These are phyloP conservation scores for Callaeas wilsoni DNA, from an alignment of 2,113 vertebrate species.

Conservation along the genomic window DNA sequence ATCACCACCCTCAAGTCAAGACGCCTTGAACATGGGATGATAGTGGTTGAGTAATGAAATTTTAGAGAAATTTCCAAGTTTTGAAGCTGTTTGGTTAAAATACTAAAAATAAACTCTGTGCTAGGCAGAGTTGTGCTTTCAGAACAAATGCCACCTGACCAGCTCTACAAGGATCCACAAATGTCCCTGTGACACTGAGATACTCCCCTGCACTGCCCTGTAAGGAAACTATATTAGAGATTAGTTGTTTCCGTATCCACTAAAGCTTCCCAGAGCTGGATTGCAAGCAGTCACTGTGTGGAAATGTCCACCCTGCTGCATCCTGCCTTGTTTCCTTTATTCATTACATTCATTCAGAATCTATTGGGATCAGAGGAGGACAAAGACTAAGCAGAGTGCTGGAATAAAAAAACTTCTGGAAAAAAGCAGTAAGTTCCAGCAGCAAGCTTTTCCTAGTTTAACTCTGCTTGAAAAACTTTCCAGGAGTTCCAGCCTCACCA, in stretches of 20 bases:
- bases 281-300: neutral
- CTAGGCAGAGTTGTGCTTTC: neutral
- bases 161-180: neutral
- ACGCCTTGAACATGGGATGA: neutral
- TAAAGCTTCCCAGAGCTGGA: neutral
- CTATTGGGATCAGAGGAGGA: neutral
- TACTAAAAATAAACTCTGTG: neutral
- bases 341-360: neutral
- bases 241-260: neutral
- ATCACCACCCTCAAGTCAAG: neutral
- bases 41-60: neutral
- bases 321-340: neutral
- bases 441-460: neutral
- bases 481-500: neutral
- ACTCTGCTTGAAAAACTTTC: neutral
- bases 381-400: neutral
- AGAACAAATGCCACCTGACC: neutral
- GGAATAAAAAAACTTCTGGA: neutral
- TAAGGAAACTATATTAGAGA: neutral
- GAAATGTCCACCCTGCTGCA: neutral
- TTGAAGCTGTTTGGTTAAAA: neutral
- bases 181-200: neutral
- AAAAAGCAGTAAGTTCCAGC: neutral
- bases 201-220: neutral
- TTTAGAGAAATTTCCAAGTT: neutral